Conservation (phyloP, 2,888 invertebrate species). For the Hermodice carunculata region DNA sequence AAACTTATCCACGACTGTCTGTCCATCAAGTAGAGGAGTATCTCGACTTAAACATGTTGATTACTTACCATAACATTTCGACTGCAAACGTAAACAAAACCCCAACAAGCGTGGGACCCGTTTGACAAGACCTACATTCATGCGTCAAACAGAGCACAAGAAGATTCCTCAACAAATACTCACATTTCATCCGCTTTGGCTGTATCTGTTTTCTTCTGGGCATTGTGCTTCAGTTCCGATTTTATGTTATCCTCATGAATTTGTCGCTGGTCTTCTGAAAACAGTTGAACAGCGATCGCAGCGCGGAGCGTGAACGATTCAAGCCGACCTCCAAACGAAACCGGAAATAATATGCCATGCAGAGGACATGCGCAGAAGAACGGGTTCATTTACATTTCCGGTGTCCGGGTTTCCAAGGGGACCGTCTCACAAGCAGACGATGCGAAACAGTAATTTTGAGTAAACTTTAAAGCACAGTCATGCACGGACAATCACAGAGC, state of each 20-base stretch:
- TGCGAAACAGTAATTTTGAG: no score
- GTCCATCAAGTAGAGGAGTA: no score
- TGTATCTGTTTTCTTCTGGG: constrained; percentile 72
- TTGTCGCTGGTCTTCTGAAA: constrained; percentile 10
- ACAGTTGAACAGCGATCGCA: constrained; percentile 14
- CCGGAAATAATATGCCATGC: constrained; percentile 20
- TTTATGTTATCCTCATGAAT: neutral
- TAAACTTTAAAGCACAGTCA: no score
- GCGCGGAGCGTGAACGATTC: constrained; percentile 17
- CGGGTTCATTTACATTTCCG: no score
- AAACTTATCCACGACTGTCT: no score
- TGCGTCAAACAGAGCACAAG: neutral
- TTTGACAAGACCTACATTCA: neutral
- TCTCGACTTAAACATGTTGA: no score
- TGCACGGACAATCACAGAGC: no score
- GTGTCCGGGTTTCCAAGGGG: no score
- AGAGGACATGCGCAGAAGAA: no score
- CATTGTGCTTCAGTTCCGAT: constrained; percentile 42
- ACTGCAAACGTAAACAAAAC: constrained; percentile 11
- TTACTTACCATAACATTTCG: neutral
- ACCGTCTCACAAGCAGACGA: no score
- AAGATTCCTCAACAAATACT: constrained; percentile 38
- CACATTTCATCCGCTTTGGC: constrained; percentile 72
- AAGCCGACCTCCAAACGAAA: constrained; percentile 25
- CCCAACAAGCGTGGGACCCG: neutral